Base-by-base conservation (phyloP, 1,140 invertebrate species). In the Nebria ingens region DNA sequence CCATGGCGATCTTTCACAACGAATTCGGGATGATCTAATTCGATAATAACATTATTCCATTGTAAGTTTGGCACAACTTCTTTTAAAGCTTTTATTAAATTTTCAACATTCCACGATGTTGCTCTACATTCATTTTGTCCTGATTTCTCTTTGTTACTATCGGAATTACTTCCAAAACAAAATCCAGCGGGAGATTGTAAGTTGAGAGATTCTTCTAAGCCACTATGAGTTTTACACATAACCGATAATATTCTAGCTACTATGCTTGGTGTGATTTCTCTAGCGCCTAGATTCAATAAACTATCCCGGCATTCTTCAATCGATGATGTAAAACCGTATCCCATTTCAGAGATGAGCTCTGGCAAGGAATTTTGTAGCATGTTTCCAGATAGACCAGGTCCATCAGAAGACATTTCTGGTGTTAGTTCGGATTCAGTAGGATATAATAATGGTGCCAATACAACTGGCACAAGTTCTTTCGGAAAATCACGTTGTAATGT, bases 11-110 rank as follows among this genome's bases (percentile, higher is more conserved):
- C 91, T 63, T 89, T 86, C 1, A 98, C 79, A 12, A 90, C 67
- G 65, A 98, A 97, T 56, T 91, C 89, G 9, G 84, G 77, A 70
- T 97, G 89, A 69, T 98, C 95, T 22, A 97, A 71, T 68, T 96
- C 89, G 54, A 83, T 69, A 49, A 96, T 84, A 0, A 98, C 91
- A 64, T 97, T 94, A 64, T 86, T 91, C 93, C 94, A 97, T 63
- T 86, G 85, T 23, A 97, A 69, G 63, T 84, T 86, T 6, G 88
- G 85, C 62, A 89, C 86, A 59, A 93, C 73, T 69, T 97, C 93
- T 70, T 94, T 92, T 6, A 96, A 68, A 29, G 89, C 83, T 67
- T 93, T 86, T 6, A 96, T 84, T 70, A 97, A 96, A 51, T 93
- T 79, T 66, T 97, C 93, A 11, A 93, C 80, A 73, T 95, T 96